Evolutionary conservation across 2,888 invertebrate genomes (phyloP).

Genomic region (Drosophila paranaensis): DNA sequence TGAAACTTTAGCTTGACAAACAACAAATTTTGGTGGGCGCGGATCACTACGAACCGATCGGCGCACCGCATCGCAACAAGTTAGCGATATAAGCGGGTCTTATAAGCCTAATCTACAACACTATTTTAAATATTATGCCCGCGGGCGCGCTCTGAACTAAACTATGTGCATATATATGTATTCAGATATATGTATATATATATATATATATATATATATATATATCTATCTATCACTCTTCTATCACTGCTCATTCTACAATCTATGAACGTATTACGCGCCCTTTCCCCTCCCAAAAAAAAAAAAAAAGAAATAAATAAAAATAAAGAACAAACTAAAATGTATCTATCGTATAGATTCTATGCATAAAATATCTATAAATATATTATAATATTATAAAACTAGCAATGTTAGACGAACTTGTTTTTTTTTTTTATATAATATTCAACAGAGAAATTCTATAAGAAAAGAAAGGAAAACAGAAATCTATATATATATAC

Average conservation of each 20-base stretch:
- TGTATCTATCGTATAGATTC: slow-evolving; percentile 54
- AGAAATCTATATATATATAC: slow-evolving; percentile 29
- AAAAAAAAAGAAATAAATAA: not conserved
- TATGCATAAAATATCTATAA: slow-evolving; percentile 29
- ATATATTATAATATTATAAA: slow-evolving; percentile 24
- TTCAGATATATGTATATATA: not conserved
- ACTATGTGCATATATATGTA: not conserved
- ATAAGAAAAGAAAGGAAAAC: slow-evolving; percentile 28
- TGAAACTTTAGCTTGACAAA: slow-evolving; percentile 48
- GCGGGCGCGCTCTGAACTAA: slow-evolving; percentile 40
- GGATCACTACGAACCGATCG: slow-evolving; percentile 17
- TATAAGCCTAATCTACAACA: slow-evolving; percentile 77
- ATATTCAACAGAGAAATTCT: slow-evolving; percentile 55
- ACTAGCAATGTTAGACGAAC: slow-evolving; percentile 67
- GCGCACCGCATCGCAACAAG: slow-evolving; percentile 63
- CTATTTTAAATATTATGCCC: slow-evolving; percentile 41
- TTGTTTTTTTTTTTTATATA: slow-evolving; percentile 59
- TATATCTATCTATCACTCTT: slow-evolving; percentile 17
- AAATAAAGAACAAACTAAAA: slow-evolving; percentile 68
- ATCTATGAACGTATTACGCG: slow-evolving; percentile 33
- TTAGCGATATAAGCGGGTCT: slow-evolving; percentile 84
- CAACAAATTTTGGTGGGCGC: slow-evolving; percentile 44
- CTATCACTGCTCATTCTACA: slow-evolving; percentile 38
- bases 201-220: slow-evolving; percentile 8
- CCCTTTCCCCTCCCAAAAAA: slow-evolving; percentile 1